Evolutionary conservation across 2,888 invertebrate genomes (phyloP).

Genomic region (Epinotia bilunana): DNA sequence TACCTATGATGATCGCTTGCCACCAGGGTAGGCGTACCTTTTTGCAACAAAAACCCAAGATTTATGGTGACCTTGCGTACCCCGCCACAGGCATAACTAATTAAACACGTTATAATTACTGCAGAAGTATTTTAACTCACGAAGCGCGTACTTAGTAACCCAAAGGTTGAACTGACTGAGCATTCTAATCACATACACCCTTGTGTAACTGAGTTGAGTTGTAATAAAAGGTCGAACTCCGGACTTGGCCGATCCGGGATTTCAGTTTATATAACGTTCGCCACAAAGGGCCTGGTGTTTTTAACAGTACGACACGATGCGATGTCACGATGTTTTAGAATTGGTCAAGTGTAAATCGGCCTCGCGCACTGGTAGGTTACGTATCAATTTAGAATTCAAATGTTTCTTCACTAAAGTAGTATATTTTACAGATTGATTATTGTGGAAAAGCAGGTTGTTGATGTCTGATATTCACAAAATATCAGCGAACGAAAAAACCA

Average conservation of each 20-base stretch:
- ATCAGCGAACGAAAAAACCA: too few species aligned
- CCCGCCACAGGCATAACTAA: conserved; percentile 18
- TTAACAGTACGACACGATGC: background rate
- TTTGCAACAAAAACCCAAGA: too few species aligned
- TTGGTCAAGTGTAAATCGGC: too few species aligned
- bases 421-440: too few species aligned
- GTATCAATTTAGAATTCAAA: too few species aligned
- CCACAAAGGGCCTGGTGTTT: conserved; percentile 4
- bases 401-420: too few species aligned
- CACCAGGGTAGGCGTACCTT: too few species aligned
- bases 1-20: too few species aligned
- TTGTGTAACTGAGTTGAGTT: background rate
- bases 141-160: background rate
- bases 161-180: background rate
- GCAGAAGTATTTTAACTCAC: conserved; percentile 17
- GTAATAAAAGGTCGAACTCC: conserved; percentile 11
- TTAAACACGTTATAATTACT: conserved; percentile 20
- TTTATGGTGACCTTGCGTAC: too few species aligned
- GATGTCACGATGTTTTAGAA: background rate
- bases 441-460: too few species aligned
- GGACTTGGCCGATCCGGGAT: conserved; percentile 5
- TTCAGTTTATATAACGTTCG: conserved; percentile 21
- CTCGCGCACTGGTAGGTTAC: too few species aligned
- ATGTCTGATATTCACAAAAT: too few species aligned
- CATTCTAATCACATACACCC: background rate